These are phyloP conservation scores for Chymomyza fuscimana DNA, from an alignment of 2,888 invertebrate genomes.

Conservation along the genomic window DNA sequence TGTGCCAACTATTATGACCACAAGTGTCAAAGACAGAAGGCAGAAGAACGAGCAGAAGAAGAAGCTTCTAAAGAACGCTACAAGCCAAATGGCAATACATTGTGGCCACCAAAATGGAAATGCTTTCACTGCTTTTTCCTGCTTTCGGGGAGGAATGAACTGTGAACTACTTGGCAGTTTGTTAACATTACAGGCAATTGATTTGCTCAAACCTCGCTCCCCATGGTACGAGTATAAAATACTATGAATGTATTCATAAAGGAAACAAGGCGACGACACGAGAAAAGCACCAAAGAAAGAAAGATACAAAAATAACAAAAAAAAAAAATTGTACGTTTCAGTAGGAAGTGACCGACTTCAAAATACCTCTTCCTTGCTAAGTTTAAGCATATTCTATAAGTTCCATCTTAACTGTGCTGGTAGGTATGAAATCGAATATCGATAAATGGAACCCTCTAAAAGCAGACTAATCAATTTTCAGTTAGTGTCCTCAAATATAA, in stretches of 20 bases:
- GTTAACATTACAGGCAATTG: slow-evolving; percentile 62
- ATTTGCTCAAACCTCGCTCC: slow-evolving; percentile 53
- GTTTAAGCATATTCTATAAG: no score
- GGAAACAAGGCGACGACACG: slow-evolving; percentile 2
- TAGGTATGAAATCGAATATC: no score
- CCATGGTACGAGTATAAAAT: background rate
- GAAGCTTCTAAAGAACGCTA: background rate
- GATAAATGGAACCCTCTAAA: no score
- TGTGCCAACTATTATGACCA: slow-evolving; percentile 54
- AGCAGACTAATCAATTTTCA: no score
- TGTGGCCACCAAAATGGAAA: background rate
- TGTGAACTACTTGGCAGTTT: slow-evolving; percentile 68
- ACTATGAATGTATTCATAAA: background rate
- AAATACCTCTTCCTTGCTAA: no score
- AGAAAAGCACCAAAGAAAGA: slow-evolving; percentile 2
- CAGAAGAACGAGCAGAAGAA: background rate
- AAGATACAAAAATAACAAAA: slow-evolving; percentile 1
- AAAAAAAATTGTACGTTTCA: background rate
- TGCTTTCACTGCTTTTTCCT: background rate
- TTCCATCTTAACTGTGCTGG: no score
- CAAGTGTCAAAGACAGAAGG: slow-evolving; percentile 65
- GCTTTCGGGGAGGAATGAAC: slow-evolving; percentile 56
- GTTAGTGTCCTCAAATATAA: no score
- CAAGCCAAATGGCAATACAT: background rate
- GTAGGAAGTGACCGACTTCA: no score